Base-by-base conservation (phyloP, 2,797 vertebrate species). In the Cirrhinus mrigala region DNA sequence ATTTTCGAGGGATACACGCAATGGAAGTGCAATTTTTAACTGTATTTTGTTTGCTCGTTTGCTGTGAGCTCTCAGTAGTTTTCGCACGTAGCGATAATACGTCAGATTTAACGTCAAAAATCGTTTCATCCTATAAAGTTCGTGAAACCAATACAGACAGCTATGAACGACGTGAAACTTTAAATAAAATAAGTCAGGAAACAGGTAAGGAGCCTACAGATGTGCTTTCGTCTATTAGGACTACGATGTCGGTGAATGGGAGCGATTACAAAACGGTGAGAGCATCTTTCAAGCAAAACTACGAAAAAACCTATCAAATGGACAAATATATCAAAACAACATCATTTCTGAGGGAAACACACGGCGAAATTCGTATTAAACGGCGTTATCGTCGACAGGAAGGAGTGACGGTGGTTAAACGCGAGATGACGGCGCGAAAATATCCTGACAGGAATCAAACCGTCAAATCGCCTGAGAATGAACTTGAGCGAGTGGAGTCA, bases 121-220 rank as follows among this genome's bases (percentile, higher is more conserved):
- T 78, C 24, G 56, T 74, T 74, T 87, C 87, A 18, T 82, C 89
- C 70, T 33, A 85, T 76, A 54, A 81, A 40, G 29, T 24, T 3
- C 48, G 11, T 29, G 89, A 86, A 81, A 87, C 33, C 69, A 85
- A 75, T 7, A 22, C 75, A 16, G 73, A 68, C 24, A 88, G 87
- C 84, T 85, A n/a, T 48, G 69, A 48, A 68, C 91, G 88, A 89
- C 89, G 76, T 80, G 76, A 87, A 29, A 33, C 79, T 50, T 18
- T 24, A 76, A 29, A 44, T 15, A 24, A 86, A 56, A 6, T 44
- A 0, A 1, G 44, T 62, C 3, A 71, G 86, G 70, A 77, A 52
- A 62, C 54, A 29, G 46, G 83, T 69, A 58, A 81, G 85, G 73
- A 46, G 18, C 29, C 79, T 2, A 46, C 16, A 7, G 76, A 16